phyloP scores from a whole-genome alignment of 2,888 invertebrate species.

The Ariolimax columbianus region DNA sequence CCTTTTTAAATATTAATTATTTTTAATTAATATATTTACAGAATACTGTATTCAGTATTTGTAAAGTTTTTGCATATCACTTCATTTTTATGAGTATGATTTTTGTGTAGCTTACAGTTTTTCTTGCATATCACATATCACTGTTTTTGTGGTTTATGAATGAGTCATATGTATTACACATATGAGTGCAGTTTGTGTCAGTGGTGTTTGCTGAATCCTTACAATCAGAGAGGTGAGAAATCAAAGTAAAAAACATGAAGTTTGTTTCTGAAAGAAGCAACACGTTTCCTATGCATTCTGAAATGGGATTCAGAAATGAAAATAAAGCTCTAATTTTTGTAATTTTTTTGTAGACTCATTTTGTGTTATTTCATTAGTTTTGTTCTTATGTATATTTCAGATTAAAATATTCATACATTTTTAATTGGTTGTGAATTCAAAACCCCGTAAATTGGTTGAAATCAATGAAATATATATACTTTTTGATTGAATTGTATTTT shows the following conservation, averaged over 20 bases:
- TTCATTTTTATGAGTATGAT: neutral
- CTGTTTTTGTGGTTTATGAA: neutral
- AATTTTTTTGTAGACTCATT: neutral
- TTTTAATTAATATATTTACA: conserved; percentile 13
- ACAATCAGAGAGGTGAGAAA: neutral
- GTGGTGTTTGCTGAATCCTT: neutral
- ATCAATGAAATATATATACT: neutral
- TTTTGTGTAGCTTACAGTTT: neutral
- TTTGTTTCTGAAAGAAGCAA: neutral
- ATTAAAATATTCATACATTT: neutral
- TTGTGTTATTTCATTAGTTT: neutral
- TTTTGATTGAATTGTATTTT: neutral
- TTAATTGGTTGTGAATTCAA: neutral
- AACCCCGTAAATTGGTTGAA: neutral
- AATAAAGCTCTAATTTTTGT: neutral
- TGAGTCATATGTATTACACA: neutral
- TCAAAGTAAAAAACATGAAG: neutral
- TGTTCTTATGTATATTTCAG: neutral
- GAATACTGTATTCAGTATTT: conserved; percentile 29
- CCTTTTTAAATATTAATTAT: neutral
- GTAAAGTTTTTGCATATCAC: conserved; percentile 22
- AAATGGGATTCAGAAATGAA: conserved; percentile 4
- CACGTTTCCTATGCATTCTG: neutral
- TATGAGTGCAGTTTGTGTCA: neutral
- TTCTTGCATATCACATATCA: neutral